Conservation (phyloP, 2,888 invertebrate genomes). For the Meiosimyza decipiens region DNA sequence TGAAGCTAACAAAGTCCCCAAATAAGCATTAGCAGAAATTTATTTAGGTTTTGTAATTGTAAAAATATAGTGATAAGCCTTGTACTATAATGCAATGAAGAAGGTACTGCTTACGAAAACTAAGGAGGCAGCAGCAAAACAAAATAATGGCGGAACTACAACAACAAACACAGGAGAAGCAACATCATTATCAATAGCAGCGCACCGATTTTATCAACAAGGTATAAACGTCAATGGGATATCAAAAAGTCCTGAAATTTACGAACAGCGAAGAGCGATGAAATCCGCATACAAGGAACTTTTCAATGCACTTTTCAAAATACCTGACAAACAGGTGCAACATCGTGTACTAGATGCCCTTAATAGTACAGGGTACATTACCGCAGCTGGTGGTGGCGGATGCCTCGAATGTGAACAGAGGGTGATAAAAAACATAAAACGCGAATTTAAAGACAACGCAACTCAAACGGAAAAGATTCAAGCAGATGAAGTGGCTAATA, state of each 20-base stretch:
- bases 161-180: neutral
- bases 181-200: neutral
- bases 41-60: no score
- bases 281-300: constrained; percentile 54
- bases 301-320: constrained; percentile 56
- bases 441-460: constrained; percentile 32
- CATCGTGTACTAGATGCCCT: constrained; percentile 60
- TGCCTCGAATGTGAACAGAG: constrained; percentile 15
- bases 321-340: constrained; percentile 59
- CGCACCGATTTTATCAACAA: neutral
- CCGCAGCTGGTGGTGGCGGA: constrained; percentile 5
- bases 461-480: constrained; percentile 11
- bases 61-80: neutral
- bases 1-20: no score
- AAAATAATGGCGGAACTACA: neutral
- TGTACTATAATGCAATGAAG: neutral
- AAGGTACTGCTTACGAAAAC: constrained; percentile 8
- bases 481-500: neutral
- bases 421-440: neutral
- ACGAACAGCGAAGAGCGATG: constrained; percentile 54
- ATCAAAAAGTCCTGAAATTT: constrained; percentile 29
- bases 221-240: constrained; percentile 26
- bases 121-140: neutral
- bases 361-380: constrained; percentile 47
- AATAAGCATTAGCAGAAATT: no score